Evolutionary conservation across 2,888 invertebrate genomes (phyloP), one percentile per base, ranked within the genome.

Genomic region (Macrostomum cliftonense): DNA sequence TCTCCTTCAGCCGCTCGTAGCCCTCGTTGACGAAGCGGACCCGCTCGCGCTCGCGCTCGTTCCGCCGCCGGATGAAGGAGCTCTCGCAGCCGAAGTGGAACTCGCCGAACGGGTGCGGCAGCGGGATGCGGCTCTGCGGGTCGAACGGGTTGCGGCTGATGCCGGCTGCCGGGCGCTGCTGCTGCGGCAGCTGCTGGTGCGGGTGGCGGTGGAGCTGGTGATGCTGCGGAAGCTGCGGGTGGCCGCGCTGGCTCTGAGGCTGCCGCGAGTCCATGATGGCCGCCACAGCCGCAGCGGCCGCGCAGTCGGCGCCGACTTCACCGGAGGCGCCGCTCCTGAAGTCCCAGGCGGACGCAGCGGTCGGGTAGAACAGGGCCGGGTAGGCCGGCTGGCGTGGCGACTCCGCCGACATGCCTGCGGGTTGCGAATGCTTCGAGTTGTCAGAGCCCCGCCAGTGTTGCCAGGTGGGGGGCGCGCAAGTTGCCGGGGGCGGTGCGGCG

Each of bases 21-120:
- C 67, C 66, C 12, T 68, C 67, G 52, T 68, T 68, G 12, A 68
- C 67, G 49, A 64, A 64, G 5, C 65, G 57, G 12, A 68, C 68
- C 16, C 68, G 54, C 39, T 67, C 66, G 21, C 68, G 54, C 51
- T 68, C 68, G 5, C 68, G 53, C 48, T 67, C 67, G 52, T 68
- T 68, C 14, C 68, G 56, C 46, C 63, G 62, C 44, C 65, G 58
- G 43, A 67, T 61, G 53, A 63, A 65, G 16, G 59, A 56, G 14
- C 62, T 59, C 46, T 63, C 67, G 37, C 60, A 54, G 9, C 56
- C 54, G 39, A 51, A 46, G 37, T 61, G 58, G 38, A 47, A 50
- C 7, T 54, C 43, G 14, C 57, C 57, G 44, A 58, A 57, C 1
- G 60, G 58, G 2, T 53, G 52, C 1, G 65, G 65, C 7, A 65